Conservation (phyloP, 1,140 invertebrate genomes). For the Sycophila sp. region DNA sequence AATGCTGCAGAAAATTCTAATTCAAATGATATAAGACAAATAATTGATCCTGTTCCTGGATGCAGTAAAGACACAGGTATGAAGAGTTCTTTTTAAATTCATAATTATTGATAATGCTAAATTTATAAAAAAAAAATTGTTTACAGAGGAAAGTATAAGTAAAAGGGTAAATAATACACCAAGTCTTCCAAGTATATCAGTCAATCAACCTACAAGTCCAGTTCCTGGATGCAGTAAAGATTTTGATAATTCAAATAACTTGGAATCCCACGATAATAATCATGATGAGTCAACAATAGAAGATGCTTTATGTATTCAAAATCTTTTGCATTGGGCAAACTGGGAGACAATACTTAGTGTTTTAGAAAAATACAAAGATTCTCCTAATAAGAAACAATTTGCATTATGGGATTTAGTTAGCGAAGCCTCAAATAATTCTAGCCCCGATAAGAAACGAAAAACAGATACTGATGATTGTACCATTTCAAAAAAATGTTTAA, state of each 20-base stretch:
- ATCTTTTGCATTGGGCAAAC: conserved; percentile 35
- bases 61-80: conserved; percentile 45
- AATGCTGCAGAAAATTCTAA: not conserved
- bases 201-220: conserved; percentile 25
- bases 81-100: not conserved
- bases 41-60: conserved; percentile 35
- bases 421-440: not conserved
- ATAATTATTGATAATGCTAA: not conserved
- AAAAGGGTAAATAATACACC: not conserved
- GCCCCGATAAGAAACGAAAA: not conserved
- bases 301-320: conserved; percentile 38
- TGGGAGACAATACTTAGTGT: conserved; percentile 18
- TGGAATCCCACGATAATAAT: not conserved
- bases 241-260: conserved; percentile 18
- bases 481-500: not conserved
- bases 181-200: not conserved
- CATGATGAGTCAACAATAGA: conserved; percentile 19
- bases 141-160: not conserved
- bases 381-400: conserved; percentile 39
- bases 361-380: conserved; percentile 29
- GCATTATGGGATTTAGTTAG: conserved; percentile 43
- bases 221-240: conserved; percentile 48
- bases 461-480: not conserved
- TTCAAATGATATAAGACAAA: not conserved
- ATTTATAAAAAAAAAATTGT: not conserved